Base-by-base conservation (phyloP, 2,888 invertebrate genomes). In the Pammene fasciana region DNA sequence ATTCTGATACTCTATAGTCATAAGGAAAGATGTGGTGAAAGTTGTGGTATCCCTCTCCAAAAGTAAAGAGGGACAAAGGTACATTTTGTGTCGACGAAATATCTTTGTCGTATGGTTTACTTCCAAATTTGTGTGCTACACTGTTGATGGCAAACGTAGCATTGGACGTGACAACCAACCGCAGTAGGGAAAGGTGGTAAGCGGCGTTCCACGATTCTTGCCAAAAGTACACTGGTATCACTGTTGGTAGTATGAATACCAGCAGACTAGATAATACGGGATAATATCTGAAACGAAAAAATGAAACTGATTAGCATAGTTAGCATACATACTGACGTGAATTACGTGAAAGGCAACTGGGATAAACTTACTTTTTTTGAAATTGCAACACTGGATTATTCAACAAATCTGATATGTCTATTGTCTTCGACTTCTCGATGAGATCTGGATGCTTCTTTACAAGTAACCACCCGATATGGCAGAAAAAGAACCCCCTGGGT, bases 401-500 rank as follows among this genome's bases (percentile, higher is more conserved):
- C 5, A 14, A 11, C 0, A 59, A 13, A 52, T 66, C 66, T 0
- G 57, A 45, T 16, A 59, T 13, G 34, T 66, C 66, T 9, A 66
- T 52, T 7, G 26, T 48, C 14, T 45, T 59, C 1, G 9, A 34
- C 11, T 16, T 60, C n/a, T 85, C 88, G 73, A 90, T 94, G 36
- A 96, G 95, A 70, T 95, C 94, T 0, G 95, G 95, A 79, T 96
- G 96, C 82, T 96, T 96, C 70, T 93, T 93, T 76, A 93, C 93
- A 71, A 96, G 79, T 52, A 96, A 86, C 97, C 97, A 97, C 36
- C 96, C 96, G 72, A 96, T 91, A 82, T 97, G 96, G 2, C 96
- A 90, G 84, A 96, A 97, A 92, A 96, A 96, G 86, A 97, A 96
- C n/a, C n/a, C n/a, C n/a, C n/a, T n/a, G n/a, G n/a, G n/a, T n/a